A percentile compares a stretch with the other conserved stretches of the same genome.
These are phyloP conservation scores for Cavia aperea DNA, from an alignment of 2,113 vertebrate genomes.

Conservation along the genomic window DNA sequence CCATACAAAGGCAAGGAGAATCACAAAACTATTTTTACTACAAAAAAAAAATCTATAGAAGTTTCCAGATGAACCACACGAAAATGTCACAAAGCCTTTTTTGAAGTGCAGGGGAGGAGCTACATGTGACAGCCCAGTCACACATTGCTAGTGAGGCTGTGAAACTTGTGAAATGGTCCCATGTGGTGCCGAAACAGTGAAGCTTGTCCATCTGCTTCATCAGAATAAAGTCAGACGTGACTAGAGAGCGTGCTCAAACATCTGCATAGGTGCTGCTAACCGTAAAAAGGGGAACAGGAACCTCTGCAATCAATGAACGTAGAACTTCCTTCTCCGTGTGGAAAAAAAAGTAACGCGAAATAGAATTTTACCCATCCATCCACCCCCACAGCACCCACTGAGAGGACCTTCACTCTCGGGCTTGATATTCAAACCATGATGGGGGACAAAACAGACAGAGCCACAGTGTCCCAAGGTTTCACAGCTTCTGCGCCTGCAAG, in stretches of 20 bases:
- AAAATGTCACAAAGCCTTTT: background rate
- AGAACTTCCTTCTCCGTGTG: background rate
- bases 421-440: background rate
- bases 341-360: background rate
- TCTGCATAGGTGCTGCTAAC: background rate
- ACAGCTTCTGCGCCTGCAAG: background rate
- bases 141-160: background rate
- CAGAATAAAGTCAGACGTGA: background rate
- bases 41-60: background rate
- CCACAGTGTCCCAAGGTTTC: background rate
- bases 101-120: background rate
- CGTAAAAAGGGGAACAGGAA: background rate
- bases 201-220: background rate
- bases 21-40: background rate
- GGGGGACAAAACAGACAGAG: background rate
- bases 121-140: background rate
- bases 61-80: background rate
- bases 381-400: background rate
- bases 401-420: background rate
- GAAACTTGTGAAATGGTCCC: background rate
- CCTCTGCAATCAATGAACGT: background rate
- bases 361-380: background rate
- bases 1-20: background rate
- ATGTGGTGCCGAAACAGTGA: background rate
- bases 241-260: background rate